These are phyloP conservation scores for Willisornis vidua DNA, from an alignment of 2,113 vertebrate species.

Conservation along the genomic window DNA sequence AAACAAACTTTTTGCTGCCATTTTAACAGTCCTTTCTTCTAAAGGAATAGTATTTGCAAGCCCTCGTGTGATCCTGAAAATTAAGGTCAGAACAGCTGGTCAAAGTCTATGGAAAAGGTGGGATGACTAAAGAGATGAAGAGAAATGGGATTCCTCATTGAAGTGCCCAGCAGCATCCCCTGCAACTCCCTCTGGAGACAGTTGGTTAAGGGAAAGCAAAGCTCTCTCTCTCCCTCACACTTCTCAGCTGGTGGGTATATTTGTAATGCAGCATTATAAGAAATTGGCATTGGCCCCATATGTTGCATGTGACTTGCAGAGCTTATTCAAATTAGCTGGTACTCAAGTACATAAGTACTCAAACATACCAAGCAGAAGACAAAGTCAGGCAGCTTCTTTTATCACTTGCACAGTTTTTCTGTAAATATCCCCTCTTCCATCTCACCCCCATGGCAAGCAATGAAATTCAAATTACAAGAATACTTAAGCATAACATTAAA, in stretches of 20 bases:
- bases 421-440: slow-evolving; percentile 34
- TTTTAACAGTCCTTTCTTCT: not conserved
- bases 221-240: slow-evolving; percentile 34
- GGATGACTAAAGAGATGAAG: not conserved
- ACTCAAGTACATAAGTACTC: slow-evolving; percentile 45
- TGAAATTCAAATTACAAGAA: slow-evolving; percentile 14
- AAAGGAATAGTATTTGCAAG: not conserved
- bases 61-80: not conserved
- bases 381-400: slow-evolving; percentile 52
- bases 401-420: slow-evolving; percentile 11
- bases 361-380: slow-evolving; percentile 60
- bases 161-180: not conserved
- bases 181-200: slow-evolving; percentile 29
- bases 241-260: slow-evolving; percentile 64
- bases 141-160: not conserved
- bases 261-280: slow-evolving; percentile 58
- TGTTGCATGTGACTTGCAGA: slow-evolving; percentile 52
- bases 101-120: not conserved
- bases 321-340: slow-evolving; percentile 62
- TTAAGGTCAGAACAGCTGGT: not conserved
- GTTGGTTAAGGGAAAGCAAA: slow-evolving; percentile 45
- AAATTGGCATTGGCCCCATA: slow-evolving; percentile 58
- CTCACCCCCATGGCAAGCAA: slow-evolving; percentile 13
- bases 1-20: not conserved
- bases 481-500: not conserved